Base-by-base conservation (phyloP, 2,113 vertebrate genomes). In the Vulpes lagopus region DNA sequence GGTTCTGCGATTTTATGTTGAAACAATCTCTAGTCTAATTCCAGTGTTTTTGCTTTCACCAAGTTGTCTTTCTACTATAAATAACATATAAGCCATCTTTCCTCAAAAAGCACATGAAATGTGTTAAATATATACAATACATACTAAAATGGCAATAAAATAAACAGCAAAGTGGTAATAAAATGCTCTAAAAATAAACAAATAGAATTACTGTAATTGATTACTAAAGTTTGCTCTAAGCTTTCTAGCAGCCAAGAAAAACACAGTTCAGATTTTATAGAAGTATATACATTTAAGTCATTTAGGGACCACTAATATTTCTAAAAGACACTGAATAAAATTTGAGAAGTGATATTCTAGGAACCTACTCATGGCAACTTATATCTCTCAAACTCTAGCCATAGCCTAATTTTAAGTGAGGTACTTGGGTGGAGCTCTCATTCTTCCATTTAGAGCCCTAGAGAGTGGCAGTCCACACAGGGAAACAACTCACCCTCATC, bases 161-260 rank as follows among this genome's bases (percentile, higher is more conserved):
- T 59, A 78, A 87, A 71, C n/a, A 69, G 14, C 69, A 11, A 38
- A 69, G 55, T 89, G 7, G 14, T 78, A 78, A 87, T 65, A 89
- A 89, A 94, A 49, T 81, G 2, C 27, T 84, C 69, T 78, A 60
- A 60, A 96, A 90, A 69, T 81, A 87, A 64, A 73, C 3, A 81
- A 82, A 74, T 49, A 64, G 11, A 93, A 85, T 80, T 83, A 19
- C 12, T 87, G 0, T 82, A 89, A 79, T 14, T 80, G 32, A 92
- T 89, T 67, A 32, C 53, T 69, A 90, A 30, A 73, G 93, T 94
- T 96, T 88, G 2, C 59, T 59, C 23, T 74, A 51, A 96, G 25
- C 16, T 93, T 78, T 27, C 65, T 81, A 76, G 25, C 2, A 81
- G 53, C 71, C 35, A 94, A 90, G 17, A 92, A 38, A 91, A 94